These are phyloP conservation scores for Drosophila yooni DNA, from an alignment of 2,888 invertebrate species.

Conservation along the genomic window DNA sequence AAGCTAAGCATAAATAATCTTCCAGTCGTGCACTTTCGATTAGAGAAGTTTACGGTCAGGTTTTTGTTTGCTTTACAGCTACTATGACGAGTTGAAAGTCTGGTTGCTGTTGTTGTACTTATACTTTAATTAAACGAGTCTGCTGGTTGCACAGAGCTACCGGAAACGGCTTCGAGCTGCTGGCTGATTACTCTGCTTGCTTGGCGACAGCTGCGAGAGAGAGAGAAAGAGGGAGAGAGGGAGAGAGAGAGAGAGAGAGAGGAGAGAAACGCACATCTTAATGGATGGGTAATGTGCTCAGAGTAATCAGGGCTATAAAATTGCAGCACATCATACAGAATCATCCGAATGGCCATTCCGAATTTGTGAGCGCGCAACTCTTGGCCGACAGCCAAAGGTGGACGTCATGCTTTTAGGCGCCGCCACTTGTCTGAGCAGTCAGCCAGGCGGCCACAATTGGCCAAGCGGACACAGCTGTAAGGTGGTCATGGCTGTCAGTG, in stretches of 20 bases:
- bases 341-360: conserved; percentile 16
- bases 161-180: conserved; percentile 52
- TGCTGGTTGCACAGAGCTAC: conserved; percentile 32
- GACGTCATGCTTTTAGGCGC: conserved; percentile 74
- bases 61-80: conserved; percentile 15
- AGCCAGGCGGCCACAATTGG: conserved; percentile 46
- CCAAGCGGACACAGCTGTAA: conserved; percentile 41
- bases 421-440: conserved; percentile 64
- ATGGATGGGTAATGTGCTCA: conserved; percentile 37
- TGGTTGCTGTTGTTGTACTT: conserved; percentile 26
- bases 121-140: conserved; percentile 54
- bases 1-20: not conserved
- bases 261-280: not conserved
- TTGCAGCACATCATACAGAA: conserved; percentile 41
- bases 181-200: conserved; percentile 46
- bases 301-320: conserved; percentile 44
- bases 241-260: not conserved
- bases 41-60: conserved; percentile 5
- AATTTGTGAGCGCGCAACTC: conserved; percentile 46
- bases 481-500: conserved; percentile 68
- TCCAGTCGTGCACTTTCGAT: not conserved
- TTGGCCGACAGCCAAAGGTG: conserved; percentile 69
- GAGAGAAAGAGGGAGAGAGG: not conserved
- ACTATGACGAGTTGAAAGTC: conserved; percentile 28
- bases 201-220: conserved; percentile 32